Percentiles rank a stretch among this genome's conserved stretches.
phyloP scores from a whole-genome alignment of 2,888 invertebrate genomes.

The Hypena proboscidalis region DNA sequence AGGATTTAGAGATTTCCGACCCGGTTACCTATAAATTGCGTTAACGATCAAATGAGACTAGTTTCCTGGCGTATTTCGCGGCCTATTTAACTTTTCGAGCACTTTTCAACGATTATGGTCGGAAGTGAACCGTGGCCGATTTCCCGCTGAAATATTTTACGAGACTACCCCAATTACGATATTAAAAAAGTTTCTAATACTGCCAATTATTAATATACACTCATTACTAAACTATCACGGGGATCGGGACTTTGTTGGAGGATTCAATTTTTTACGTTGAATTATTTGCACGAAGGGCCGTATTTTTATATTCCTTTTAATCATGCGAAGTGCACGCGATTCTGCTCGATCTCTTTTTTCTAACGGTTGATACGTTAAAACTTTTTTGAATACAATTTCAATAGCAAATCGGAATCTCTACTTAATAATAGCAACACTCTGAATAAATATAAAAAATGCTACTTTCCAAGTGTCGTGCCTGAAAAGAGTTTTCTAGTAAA shows the following conservation, averaged over 20 bases:
- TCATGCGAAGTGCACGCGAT: too few species aligned
- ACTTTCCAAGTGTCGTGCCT: too few species aligned
- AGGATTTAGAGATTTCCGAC: constrained; percentile 2
- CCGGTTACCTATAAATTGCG: constrained; percentile 10
- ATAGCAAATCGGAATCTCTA: too few species aligned
- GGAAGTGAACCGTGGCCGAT: constrained; percentile 2
- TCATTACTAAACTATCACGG: background rate
- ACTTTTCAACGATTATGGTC: constrained; percentile 6
- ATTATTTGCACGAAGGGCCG: too few species aligned
- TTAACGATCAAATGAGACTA: constrained; percentile 10
- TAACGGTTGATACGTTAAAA: too few species aligned
- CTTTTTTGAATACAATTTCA: too few species aligned
- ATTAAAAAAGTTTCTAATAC: constrained; percentile 1
- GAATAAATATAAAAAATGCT: too few species aligned
- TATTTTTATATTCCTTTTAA: too few species aligned
- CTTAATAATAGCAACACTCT: too few species aligned
- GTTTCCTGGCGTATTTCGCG: constrained; percentile 5
- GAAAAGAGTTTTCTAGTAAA: too few species aligned
- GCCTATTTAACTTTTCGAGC: constrained; percentile 12
- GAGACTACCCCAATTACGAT: constrained; percentile 7
- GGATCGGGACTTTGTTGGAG: constrained; percentile 1
- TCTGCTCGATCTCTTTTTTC: too few species aligned
- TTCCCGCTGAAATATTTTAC: constrained; percentile 10
- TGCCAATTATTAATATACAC: background rate
- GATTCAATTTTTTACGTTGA: too few species aligned